Base-by-base conservation (phyloP, 1,140 invertebrate species). In the Agrypnia vestita region DNA sequence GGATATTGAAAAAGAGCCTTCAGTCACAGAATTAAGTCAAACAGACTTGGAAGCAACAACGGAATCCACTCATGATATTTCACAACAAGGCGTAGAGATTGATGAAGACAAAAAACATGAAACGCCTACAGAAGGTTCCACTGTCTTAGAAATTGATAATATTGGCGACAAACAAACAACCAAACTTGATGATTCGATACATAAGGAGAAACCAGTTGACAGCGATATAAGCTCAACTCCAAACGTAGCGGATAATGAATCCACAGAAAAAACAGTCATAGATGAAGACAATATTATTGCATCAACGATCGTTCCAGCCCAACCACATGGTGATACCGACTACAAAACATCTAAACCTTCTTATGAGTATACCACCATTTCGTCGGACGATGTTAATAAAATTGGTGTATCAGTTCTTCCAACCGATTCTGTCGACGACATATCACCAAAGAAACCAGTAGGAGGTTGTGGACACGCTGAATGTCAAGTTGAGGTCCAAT, bases 341-440 rank as follows among this genome's bases (percentile, higher is more conserved):
- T n/a, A 61, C 17, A 46, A 25, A 15, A 69, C 64, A 15, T 44
- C 44, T 47, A 44, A 17, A 69, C 64, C 64, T 8, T 0, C 59
- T 21, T 19, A 62, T 51, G 80, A 79, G 15, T 56, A 72, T 12
- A 77, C 81, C 12, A 82, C 81, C 47, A 46, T 80, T 46, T 83
- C 82, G 19, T 76, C 56, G 12, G 82, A 83, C 46, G 82, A 79
- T 62, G 79, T 83, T 44, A 83, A 83, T 55, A 79, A 79, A 79
- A 83, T 83, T 21, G 82, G 82, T 21, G 82, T 83, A 21, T 83
- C 82, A 62, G 82, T 83, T 13, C 74, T 83, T 44, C 82, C 82
- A 46, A 83, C 82, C 47, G 82, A 83, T 76, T 64, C 76, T 51
- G 79, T 83, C 25, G 81, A 82, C 8, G 82, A 80, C 56, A 76